A percentile compares a stretch with the other conserved stretches of the same genome.
Conservation (phyloP, 2,888 invertebrate genomes). For the Dioctria rufipes region DNA sequence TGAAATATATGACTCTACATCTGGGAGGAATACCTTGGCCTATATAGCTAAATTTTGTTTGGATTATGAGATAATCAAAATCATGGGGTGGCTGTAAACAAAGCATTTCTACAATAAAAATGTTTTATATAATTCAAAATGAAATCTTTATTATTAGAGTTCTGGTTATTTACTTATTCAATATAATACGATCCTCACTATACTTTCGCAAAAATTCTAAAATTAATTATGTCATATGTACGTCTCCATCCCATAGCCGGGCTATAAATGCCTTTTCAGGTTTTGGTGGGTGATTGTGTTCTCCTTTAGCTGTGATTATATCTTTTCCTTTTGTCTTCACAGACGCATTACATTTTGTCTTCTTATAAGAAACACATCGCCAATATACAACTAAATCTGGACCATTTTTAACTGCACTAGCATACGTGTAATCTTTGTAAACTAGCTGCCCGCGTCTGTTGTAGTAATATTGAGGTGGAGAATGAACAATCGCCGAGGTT, state of each 20-base stretch:
- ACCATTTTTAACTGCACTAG: constrained; percentile 63
- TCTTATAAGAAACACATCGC: constrained; percentile 67
- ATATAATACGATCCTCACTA: too few relatives aligned
- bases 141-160: too few relatives aligned
- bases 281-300: constrained; percentile 67
- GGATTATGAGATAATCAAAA: too few relatives aligned
- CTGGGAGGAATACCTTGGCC: too few relatives aligned
- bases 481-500: neutral
- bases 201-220: too few relatives aligned
- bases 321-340: constrained; percentile 67
- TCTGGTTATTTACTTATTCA: too few relatives aligned
- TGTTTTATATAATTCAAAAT: too few relatives aligned
- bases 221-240: neutral
- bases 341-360: constrained; percentile 64
- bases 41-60: too few relatives aligned
- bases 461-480: constrained; percentile 62
- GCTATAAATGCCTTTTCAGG: constrained; percentile 62
- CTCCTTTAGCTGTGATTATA: constrained; percentile 62
- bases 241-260: constrained; percentile 59
- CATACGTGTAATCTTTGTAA: constrained; percentile 65
- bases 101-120: too few relatives aligned
- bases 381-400: constrained; percentile 65
- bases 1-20: too few relatives aligned
- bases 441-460: constrained; percentile 68
- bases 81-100: too few relatives aligned